Evolutionary conservation across 2,797 vertebrate species (phyloP).

Genomic region (Poeciliopsis paucimaculata): DNA sequence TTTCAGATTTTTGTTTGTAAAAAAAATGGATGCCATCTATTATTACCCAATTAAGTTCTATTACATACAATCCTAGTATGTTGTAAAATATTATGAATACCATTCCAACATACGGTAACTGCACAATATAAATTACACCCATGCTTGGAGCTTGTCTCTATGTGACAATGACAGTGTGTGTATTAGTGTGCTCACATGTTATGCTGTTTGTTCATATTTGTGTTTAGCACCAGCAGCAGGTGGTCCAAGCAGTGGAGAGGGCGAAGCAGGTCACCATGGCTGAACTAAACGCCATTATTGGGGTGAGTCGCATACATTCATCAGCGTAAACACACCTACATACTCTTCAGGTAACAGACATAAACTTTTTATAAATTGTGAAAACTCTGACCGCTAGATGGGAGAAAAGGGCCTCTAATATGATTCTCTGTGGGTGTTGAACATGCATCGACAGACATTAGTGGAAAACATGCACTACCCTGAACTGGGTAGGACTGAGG

Average conservation of each 20-base stretch:
- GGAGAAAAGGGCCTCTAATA: background rate
- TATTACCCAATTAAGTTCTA: background rate
- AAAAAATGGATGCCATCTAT: too few relatives aligned
- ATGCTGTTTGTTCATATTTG: conserved; percentile 27
- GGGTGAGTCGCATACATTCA: conserved; percentile 83
- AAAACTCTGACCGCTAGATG: background rate
- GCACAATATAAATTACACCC: background rate
- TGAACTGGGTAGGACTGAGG: background rate
- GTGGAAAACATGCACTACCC: background rate
- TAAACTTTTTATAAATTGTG: background rate
- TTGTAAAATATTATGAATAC: background rate
- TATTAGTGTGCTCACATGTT: conserved; percentile 14
- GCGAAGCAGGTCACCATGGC: conserved; percentile 98
- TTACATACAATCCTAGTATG: background rate
- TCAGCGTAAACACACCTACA: conserved; percentile 18
- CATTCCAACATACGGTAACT: background rate
- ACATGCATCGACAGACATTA: background rate
- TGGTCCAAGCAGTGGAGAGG: conserved; percentile 82
- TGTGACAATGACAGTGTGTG: background rate
- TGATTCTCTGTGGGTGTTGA: background rate
- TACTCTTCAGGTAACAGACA: background rate
- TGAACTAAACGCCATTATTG: conserved; percentile 93
- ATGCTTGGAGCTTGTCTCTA: background rate
- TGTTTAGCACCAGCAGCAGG: conserved; percentile 77
- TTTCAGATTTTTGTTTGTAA: background rate